Percentiles rank a stretch among this genome's conserved stretches.
phyloP scores from a whole-genome alignment of 2,113 vertebrate genomes.

The Bagarius yarrelli region DNA sequence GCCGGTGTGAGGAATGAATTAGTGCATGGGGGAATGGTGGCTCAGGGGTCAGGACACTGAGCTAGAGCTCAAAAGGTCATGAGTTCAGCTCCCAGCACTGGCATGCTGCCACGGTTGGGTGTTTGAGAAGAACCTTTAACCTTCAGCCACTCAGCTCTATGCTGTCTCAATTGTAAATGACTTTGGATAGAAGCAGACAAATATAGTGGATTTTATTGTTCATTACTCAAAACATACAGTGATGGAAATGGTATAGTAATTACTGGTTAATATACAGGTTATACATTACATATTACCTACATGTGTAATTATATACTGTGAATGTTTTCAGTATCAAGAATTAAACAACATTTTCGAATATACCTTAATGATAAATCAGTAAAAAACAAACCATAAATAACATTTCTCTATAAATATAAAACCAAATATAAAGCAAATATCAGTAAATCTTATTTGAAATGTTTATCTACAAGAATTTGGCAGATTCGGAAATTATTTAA shows the following conservation, averaged over 20 bases:
- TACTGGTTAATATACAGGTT: background rate
- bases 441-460: too few relatives aligned
- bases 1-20: too few relatives aligned
- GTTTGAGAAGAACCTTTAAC: background rate
- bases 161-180: background rate
- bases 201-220: too few relatives aligned
- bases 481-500: too few relatives aligned
- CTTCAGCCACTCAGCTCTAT: background rate
- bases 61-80: background rate
- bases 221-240: background rate
- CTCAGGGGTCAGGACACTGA: background rate
- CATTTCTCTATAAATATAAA: background rate
- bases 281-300: background rate
- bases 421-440: too few relatives aligned
- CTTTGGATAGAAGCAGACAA: background rate
- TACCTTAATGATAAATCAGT: background rate
- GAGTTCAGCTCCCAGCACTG: background rate
- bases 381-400: background rate
- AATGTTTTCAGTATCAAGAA: background rate
- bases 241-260: background rate
- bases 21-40: background rate
- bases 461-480: too few relatives aligned
- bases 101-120: background rate
- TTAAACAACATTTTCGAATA: background rate
- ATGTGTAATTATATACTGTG: background rate